phyloP scores from a whole-genome alignment of 2,888 invertebrate genomes.

The Leptopilina syphax region DNA sequence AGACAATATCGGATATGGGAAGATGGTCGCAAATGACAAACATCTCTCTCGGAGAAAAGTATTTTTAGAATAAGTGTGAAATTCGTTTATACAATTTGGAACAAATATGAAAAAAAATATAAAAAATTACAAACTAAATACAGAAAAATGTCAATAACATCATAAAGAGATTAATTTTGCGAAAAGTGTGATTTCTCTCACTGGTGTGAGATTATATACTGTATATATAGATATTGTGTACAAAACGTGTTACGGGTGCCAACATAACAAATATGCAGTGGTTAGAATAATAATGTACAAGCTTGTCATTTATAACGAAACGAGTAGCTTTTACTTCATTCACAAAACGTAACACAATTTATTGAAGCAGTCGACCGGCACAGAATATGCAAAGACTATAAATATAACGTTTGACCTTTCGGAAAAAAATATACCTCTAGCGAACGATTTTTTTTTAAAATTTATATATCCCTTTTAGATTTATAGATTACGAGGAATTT shows the following conservation, averaged over 20 bases:
- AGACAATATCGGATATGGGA: slow-evolving; percentile 77
- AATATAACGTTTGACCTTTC: slow-evolving; percentile 19
- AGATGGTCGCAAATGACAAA: not conserved
- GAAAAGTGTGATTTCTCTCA: slow-evolving; percentile 17
- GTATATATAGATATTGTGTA: not conserved
- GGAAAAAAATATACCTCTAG: not conserved
- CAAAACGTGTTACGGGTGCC: slow-evolving; percentile 37
- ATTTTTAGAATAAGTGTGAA: not conserved
- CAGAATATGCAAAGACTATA: slow-evolving; percentile 31
- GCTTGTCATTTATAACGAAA: slow-evolving; percentile 32
- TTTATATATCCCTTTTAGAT: too few relatives aligned
- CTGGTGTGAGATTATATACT: not conserved
- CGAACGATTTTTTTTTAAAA: too few relatives aligned
- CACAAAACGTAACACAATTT: slow-evolving; percentile 36
- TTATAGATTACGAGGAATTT: too few relatives aligned
- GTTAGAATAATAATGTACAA: slow-evolving; percentile 32
- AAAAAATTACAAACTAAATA: too few relatives aligned
- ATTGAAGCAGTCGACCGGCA: slow-evolving; percentile 25
- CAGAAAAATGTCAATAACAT: not conserved
- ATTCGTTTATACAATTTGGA: too few relatives aligned
- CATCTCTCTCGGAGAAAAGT: not conserved
- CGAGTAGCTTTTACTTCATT: slow-evolving; percentile 35
- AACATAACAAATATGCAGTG: slow-evolving; percentile 38
- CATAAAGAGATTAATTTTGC: slow-evolving; percentile 1
- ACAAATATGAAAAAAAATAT: too few relatives aligned